Evolutionary conservation across 1,140 invertebrate species (phyloP), one percentile per base, ranked within the genome.

Genomic region (Wiebesia pumilae): DNA sequence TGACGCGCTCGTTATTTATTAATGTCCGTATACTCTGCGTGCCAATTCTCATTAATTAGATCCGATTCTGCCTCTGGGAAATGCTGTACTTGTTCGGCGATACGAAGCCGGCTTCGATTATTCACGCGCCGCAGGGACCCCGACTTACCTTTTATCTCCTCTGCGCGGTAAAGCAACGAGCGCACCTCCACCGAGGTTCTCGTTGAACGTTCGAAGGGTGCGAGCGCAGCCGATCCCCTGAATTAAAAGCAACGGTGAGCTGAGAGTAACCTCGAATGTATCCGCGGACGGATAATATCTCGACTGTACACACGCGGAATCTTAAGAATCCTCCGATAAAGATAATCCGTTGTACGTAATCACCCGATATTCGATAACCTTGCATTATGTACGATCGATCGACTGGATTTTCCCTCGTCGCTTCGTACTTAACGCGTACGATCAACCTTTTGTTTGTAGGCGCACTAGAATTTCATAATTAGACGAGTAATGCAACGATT

Each of bases 21-120:
- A 81, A 81, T 65, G 58, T 81, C 58, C 19, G 69, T 38, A 67
- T 67, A 65, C 51, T 80, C 75, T 80, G 83, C 83, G 83, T 85
- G 83, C 83, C 83, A 85, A 85, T 84, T 80, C 30, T 69, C 62
- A n/a, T 80, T 80, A 40, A 80, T 85, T 85, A 69, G 65, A 47
- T n/a, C 40, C 43, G 24, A 54, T 69, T 85, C 62, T 47, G 35
- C 62, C 83, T 80, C 77, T 80, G 77, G 77, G 77, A 71, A 71
- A 71, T 16, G 77, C 58, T 84, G 65, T 75, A 40, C 35, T 84
- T 84, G 51, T 75, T 83, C 38, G 47, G 7, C 19, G 24, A 81
- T 43, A 67, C 3, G 12, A 19, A 16, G 51, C 51, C 51, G 16
- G 51, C 12, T 19, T 21, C 10, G 7, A 21, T 54, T 54, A 16